Conservation (phyloP, 2,888 invertebrate species). For the Heteromurus nitidus region DNA sequence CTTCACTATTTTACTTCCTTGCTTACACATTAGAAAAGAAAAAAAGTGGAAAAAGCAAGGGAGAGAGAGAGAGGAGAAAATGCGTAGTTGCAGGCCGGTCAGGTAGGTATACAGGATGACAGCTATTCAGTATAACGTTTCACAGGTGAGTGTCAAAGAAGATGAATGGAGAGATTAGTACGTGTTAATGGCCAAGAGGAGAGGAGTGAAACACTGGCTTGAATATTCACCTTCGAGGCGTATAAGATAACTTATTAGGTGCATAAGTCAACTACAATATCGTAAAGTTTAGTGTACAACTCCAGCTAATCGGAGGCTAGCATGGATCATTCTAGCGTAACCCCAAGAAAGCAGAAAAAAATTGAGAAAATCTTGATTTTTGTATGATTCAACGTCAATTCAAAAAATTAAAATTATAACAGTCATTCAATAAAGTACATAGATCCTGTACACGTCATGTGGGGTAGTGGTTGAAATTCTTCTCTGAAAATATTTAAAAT, state of each 20-base stretch:
- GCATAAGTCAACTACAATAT: slow-evolving; percentile 8
- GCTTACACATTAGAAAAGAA: slow-evolving; percentile 22
- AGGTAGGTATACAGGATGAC: slow-evolving; percentile 52
- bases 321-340: too few relatives aligned
- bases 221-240: slow-evolving; percentile 21
- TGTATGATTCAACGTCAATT: too few relatives aligned
- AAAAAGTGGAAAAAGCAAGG: slow-evolving; percentile 7
- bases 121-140: slow-evolving; percentile 68
- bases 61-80: too few relatives aligned
- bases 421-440: too few relatives aligned
- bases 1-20: slow-evolving; percentile 43
- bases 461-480: too few relatives aligned
- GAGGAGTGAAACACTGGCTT: background rate
- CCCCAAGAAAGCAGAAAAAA: too few relatives aligned
- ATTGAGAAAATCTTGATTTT: too few relatives aligned
- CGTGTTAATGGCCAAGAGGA: slow-evolving; percentile 72
- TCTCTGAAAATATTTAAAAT: too few relatives aligned
- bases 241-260: background rate
- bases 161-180: slow-evolving; percentile 74
- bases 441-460: too few relatives aligned
- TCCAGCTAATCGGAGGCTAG: too few relatives aligned
- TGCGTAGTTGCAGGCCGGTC: slow-evolving; percentile 22
- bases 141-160: slow-evolving; percentile 73
- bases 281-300: too few relatives aligned
- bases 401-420: too few relatives aligned